A percentile compares a stretch with the other conserved stretches of the same genome.
Evolutionary conservation across 1,140 invertebrate genomes (phyloP).

Genomic region (Drosophila jambulina): DNA sequence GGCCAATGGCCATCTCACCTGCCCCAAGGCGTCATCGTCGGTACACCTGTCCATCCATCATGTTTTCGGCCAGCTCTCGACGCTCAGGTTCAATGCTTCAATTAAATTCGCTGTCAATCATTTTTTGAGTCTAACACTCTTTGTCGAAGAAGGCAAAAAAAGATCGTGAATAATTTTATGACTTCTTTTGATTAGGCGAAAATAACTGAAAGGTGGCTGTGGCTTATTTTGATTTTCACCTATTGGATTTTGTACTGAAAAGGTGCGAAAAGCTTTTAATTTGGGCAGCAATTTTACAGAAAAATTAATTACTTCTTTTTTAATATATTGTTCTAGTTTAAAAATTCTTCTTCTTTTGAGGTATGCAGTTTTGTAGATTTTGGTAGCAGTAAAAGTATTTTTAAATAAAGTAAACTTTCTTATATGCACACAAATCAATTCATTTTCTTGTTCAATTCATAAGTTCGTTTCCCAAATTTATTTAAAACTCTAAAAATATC

Average conservation of each 20-base stretch:
- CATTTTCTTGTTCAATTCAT: not conserved
- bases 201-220: slow-evolving; percentile 30
- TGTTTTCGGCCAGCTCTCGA: slow-evolving; percentile 29
- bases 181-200: slow-evolving; percentile 63
- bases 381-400: not conserved
- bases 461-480: not conserved
- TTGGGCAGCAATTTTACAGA: not conserved
- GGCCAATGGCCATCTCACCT: slow-evolving; percentile 9
- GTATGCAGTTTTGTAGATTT: not conserved
- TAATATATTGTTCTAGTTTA: not conserved
- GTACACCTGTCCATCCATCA: slow-evolving; percentile 15
- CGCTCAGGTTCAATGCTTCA: slow-evolving; percentile 67
- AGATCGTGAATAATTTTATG: slow-evolving; percentile 51
- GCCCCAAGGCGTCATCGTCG: not conserved
- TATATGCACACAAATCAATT: not conserved
- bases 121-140: slow-evolving; percentile 37
- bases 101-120: slow-evolving; percentile 78
- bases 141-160: slow-evolving; percentile 5
- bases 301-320: not conserved
- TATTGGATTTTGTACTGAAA: not conserved
- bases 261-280: not conserved
- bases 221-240: slow-evolving; percentile 56
- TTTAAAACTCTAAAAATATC: not conserved
- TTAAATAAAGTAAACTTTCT: not conserved
- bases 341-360: not conserved